Evolutionary conservation across 2,113 vertebrate species (phyloP).

Genomic region (Empidonax alnorum): DNA sequence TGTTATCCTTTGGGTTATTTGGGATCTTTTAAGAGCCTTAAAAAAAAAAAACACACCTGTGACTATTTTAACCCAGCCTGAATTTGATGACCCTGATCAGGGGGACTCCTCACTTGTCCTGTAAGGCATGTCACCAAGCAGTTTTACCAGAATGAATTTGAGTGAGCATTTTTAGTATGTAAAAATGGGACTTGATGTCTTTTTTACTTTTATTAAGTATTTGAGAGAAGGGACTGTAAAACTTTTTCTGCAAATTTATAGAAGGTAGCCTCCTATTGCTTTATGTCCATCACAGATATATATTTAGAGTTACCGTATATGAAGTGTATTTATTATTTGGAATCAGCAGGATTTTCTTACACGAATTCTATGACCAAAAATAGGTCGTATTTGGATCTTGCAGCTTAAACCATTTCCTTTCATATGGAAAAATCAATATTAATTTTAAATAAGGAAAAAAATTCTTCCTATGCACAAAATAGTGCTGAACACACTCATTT

Average conservation of each 20-base stretch:
- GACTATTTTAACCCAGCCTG: background rate
- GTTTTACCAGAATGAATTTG: background rate
- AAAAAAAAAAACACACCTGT: background rate
- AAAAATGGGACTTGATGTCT: background rate
- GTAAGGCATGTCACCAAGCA: background rate
- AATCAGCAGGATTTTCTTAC: background rate
- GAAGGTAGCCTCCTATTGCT: background rate
- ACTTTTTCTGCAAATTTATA: background rate
- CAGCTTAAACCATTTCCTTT: background rate
- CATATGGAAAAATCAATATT: background rate
- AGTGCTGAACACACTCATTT: background rate
- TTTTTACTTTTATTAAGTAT: background rate
- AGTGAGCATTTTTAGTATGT: background rate
- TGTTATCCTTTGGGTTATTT: no score
- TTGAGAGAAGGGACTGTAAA: background rate
- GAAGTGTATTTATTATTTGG: background rate
- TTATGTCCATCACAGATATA: background rate
- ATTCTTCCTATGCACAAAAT: background rate
- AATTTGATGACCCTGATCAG: background rate
- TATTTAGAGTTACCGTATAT: background rate
- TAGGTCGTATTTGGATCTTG: background rate
- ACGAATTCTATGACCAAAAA: background rate
- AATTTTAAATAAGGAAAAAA: background rate
- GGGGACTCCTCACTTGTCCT: background rate
- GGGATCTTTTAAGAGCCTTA: background rate